A percentile compares a stretch with the other conserved stretches of the same genome.
Evolutionary conservation across 2,888 invertebrate genomes (phyloP).

Genomic region (Eucera pruinosa): DNA sequence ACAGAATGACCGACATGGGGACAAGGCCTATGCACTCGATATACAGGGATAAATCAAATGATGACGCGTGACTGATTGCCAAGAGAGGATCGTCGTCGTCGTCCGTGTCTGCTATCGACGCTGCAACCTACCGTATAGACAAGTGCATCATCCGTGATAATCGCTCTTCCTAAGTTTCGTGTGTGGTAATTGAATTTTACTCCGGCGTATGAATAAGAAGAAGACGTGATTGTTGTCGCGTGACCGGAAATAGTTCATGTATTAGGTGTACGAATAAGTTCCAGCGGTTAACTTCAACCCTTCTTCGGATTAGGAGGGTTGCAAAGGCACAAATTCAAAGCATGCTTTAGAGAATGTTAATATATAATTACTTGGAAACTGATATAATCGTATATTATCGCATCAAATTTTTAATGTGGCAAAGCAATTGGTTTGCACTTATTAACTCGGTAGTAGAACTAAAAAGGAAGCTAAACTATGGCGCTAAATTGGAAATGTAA

Average conservation of each 20-base stretch:
- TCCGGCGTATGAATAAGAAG: neutral
- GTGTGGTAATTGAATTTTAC: constrained; percentile 29
- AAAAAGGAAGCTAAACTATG: too few relatives aligned
- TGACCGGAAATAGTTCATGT: neutral
- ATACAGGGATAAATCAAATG: constrained; percentile 66
- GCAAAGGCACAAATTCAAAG: too few relatives aligned
- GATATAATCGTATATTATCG: too few relatives aligned
- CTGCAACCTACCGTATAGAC: constrained; percentile 46
- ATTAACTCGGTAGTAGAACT: too few relatives aligned
- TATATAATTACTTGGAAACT: too few relatives aligned
- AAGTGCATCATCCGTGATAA: constrained; percentile 48
- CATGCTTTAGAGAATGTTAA: too few relatives aligned
- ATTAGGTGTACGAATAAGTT: too few relatives aligned
- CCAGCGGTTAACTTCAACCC: too few relatives aligned
- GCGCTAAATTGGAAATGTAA: too few relatives aligned
- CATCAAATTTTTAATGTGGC: too few relatives aligned
- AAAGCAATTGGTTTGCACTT: too few relatives aligned
- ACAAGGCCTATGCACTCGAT: constrained; percentile 60
- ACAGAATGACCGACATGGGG: constrained; percentile 60
- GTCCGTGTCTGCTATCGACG: constrained; percentile 48
- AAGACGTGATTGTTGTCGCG: neutral
- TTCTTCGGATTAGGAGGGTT: too few relatives aligned
- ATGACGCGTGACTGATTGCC: constrained; percentile 65
- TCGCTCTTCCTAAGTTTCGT: constrained; percentile 30
- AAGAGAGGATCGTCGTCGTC: constrained; percentile 53